Evolutionary conservation across 2,113 vertebrate genomes (phyloP).

Genomic region (Ia io): DNA sequence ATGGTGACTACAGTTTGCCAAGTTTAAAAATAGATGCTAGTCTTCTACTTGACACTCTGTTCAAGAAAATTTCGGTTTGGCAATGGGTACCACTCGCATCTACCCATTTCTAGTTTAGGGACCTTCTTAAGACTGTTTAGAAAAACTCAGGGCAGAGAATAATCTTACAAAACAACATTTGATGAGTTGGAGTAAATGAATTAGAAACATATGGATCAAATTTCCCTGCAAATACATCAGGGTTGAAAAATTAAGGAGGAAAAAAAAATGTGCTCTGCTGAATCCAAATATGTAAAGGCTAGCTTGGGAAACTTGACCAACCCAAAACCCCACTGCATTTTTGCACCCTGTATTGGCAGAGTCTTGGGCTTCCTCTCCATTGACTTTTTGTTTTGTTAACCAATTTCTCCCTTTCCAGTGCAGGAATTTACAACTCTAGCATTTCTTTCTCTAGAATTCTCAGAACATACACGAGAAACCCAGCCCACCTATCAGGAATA

Average conservation of each 20-base stretch:
- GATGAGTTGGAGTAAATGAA: conserved; percentile 64
- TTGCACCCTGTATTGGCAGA: neutral
- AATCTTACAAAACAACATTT: conserved; percentile 66
- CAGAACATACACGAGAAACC: neutral
- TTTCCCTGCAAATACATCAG: conserved; percentile 59
- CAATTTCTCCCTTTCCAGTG: neutral
- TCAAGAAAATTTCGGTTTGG: conserved; percentile 55
- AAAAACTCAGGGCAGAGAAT: conserved; percentile 34
- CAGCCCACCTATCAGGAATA: neutral
- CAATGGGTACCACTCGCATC: neutral
- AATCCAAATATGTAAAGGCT: conserved; percentile 55
- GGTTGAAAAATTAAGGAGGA: conserved; percentile 63
- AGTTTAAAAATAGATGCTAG: conserved; percentile 52
- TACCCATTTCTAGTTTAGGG: conserved; percentile 14
- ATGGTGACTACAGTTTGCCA: neutral
- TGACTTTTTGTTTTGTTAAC: neutral
- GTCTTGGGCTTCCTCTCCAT: neutral
- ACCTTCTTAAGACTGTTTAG: conserved; percentile 36
- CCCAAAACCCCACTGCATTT: neutral
- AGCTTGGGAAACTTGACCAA: conserved; percentile 40
- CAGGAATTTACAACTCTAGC: neutral
- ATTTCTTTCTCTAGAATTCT: neutral
- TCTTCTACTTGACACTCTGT: conserved; percentile 9
- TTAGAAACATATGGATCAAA: conserved; percentile 67
- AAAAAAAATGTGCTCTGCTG: conserved; percentile 6